Conservation (phyloP, 1,140 invertebrate species). For the Ceratina calcarata region DNA sequence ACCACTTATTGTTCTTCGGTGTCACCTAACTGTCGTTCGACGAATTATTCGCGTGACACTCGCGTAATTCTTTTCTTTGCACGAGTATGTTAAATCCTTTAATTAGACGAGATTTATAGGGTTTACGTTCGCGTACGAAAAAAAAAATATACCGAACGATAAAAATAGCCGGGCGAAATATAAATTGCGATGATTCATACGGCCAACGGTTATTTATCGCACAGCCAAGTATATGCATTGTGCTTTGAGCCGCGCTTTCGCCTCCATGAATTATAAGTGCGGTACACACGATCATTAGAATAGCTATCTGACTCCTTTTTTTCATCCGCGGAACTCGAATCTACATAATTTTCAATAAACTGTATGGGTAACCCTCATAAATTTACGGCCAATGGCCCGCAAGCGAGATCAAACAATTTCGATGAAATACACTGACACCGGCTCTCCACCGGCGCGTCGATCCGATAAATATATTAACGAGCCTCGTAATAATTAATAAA, state of each 20-base stretch:
- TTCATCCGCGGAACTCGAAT: conserved; percentile 1
- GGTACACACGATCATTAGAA: conserved; percentile 45
- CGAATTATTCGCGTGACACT: background rate
- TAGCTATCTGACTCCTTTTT: conserved; percentile 17
- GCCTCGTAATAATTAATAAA: conserved; percentile 51
- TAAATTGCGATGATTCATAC: conserved; percentile 50
- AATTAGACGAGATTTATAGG: conserved; percentile 40
- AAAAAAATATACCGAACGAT: conserved; percentile 46
- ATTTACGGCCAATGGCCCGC: conserved; percentile 14
- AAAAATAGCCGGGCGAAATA: conserved; percentile 49
- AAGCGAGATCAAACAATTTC: conserved; percentile 36
- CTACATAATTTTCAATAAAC: conserved; percentile 50
- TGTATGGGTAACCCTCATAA: conserved; percentile 27
- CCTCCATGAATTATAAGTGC: conserved; percentile 41
- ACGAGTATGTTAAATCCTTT: conserved; percentile 9
- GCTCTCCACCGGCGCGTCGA: conserved; percentile 1
- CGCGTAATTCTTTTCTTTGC: too few species aligned
- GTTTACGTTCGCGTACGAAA: conserved; percentile 19
- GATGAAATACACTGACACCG: conserved; percentile 2
- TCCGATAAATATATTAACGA: conserved; percentile 38
- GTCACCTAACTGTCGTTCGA: conserved; percentile 37
- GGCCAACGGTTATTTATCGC: conserved; percentile 50
- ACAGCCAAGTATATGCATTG: conserved; percentile 31
- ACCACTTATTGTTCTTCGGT: conserved; percentile 49
- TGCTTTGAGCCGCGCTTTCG: conserved; percentile 43